Evolutionary conservation across 1,140 invertebrate genomes (phyloP).

Genomic region (Acromyrmex heyeri): DNA sequence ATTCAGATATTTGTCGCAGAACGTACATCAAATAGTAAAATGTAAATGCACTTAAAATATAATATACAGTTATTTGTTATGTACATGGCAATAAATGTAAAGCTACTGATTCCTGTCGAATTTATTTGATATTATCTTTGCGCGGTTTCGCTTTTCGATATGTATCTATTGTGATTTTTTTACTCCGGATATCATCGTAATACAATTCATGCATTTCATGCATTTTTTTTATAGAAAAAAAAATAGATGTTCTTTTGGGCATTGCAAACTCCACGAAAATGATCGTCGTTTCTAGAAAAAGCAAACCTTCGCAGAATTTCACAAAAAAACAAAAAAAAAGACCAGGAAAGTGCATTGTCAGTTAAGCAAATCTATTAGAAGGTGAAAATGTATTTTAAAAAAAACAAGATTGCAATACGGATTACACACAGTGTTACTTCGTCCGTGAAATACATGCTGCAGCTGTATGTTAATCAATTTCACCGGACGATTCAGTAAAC

Average conservation of each 20-base stretch:
- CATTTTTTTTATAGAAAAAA: neutral
- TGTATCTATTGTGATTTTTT: neutral
- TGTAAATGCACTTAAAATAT: neutral
- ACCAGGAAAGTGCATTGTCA: neutral
- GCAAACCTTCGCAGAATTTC: neutral
- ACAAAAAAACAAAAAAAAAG: neutral
- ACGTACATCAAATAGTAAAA: neutral
- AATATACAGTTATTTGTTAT: neutral
- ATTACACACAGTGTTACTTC: neutral
- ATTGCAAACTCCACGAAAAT: neutral
- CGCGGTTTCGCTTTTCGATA: too few relatives aligned
- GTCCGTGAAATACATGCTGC: neutral
- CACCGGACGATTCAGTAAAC: slow-evolving; percentile 7
- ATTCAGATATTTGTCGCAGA: neutral
- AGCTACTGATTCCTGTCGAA: neutral
- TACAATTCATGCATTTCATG: neutral
- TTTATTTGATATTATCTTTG: neutral
- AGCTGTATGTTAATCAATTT: slow-evolving; percentile 29
- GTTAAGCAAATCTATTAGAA: neutral
- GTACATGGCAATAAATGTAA: neutral
- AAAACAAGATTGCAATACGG: neutral
- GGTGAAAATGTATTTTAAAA: neutral
- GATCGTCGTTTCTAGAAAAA: neutral
- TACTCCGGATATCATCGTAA: neutral
- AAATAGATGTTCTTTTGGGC: neutral